Evolutionary conservation across 2,888 invertebrate species (phyloP).

Genomic region (Orthosia gracilis): DNA sequence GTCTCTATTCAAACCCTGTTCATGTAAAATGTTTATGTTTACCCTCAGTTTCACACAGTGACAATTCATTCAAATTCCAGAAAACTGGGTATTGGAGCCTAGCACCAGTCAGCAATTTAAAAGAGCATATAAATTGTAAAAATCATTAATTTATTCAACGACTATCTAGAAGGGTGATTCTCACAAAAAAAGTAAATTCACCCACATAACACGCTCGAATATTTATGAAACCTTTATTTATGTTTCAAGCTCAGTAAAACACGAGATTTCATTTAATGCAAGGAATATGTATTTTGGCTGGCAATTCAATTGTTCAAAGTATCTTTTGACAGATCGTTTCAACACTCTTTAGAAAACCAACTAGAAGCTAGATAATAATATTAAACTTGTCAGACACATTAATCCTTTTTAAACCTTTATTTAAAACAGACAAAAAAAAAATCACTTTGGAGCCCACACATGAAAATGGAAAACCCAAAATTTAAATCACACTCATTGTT

Average conservation of each 20-base stretch:
- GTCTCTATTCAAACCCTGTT: background rate
- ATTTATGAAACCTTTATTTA: slow-evolving; percentile 20
- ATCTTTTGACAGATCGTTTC: slow-evolving; percentile 33
- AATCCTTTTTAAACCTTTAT: slow-evolving; percentile 44
- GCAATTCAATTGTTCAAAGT: slow-evolving; percentile 19
- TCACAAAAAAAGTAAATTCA: background rate
- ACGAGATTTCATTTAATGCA: slow-evolving; percentile 12
- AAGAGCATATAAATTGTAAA: too few species aligned
- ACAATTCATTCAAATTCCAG: too few species aligned
- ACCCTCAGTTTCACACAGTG: too few species aligned
- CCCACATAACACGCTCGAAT: background rate
- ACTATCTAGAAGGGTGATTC: background rate
- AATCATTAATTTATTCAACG: too few species aligned
- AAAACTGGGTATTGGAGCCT: too few species aligned
- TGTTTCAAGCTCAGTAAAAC: slow-evolving; percentile 1
- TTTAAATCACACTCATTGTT: slow-evolving; percentile 69
- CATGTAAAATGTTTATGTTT: background rate
- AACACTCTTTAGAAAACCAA: slow-evolving; percentile 16
- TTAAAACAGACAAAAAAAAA: slow-evolving; percentile 43
- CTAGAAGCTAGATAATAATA: slow-evolving; percentile 38
- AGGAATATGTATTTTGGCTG: slow-evolving; percentile 1
- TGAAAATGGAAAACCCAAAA: slow-evolving; percentile 51
- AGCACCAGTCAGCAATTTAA: too few species aligned
- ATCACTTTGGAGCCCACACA: slow-evolving; percentile 44
- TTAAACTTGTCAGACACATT: slow-evolving; percentile 44